A percentile compares a stretch with the other conserved stretches of the same genome.
Evolutionary conservation across 2,888 invertebrate genomes (phyloP).

Genomic region (Apodemia mormo): DNA sequence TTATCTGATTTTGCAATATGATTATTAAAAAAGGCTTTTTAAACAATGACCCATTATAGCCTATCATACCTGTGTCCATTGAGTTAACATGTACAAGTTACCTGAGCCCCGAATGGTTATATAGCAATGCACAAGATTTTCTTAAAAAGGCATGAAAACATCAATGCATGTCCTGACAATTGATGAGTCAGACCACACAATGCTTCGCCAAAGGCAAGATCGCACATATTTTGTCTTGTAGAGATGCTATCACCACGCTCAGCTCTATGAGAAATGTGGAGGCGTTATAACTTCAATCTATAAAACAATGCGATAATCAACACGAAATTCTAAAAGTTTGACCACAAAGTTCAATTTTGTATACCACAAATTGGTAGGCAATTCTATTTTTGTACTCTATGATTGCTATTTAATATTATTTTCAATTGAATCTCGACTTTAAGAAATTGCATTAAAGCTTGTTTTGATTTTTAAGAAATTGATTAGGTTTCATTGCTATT

Average conservation of each 20-base stretch:
- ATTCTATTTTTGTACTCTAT: conserved; percentile 38
- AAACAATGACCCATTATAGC: too few relatives aligned
- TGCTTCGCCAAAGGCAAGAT: conserved; percentile 45
- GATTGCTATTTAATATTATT: conserved; percentile 39
- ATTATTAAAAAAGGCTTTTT: too few relatives aligned
- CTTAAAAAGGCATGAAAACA: too few relatives aligned
- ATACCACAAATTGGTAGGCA: conserved; percentile 28
- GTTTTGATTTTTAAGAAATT: conserved; percentile 37
- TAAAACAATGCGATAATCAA: conserved; percentile 48
- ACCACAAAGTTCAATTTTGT: conserved; percentile 42
- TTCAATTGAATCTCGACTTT: conserved; percentile 40
- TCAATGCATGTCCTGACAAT: conserved; percentile 17
- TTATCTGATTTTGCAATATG: too few relatives aligned
- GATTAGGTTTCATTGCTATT: conserved; percentile 41
- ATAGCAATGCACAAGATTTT: too few relatives aligned
- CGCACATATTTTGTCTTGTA: conserved; percentile 60
- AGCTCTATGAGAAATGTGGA: conserved; percentile 54
- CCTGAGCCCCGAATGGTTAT: too few relatives aligned
- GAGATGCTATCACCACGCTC: conserved; percentile 49
- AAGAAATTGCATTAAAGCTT: conserved; percentile 35
- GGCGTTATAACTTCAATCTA: conserved; percentile 60
- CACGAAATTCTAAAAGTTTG: conserved; percentile 39
- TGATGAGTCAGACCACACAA: conserved; percentile 42
- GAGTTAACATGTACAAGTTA: too few relatives aligned
- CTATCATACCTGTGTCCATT: too few relatives aligned